Evolutionary conservation across 2,888 invertebrate species (phyloP), one percentile per base, ranked within the genome.

Genomic region (Chrysolina americana): DNA sequence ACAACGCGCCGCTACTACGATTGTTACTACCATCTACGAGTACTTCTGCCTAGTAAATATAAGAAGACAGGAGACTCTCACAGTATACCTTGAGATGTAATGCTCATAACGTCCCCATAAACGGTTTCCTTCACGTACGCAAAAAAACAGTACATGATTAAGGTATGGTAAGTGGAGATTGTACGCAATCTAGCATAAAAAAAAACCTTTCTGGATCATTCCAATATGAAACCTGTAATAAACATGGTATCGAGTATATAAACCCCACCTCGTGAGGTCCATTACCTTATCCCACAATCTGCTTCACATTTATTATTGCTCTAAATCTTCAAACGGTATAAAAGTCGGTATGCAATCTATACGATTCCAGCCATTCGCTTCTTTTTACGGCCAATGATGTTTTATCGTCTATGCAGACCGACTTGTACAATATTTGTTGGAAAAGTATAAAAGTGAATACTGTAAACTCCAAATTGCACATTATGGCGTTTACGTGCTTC

Each of bases 401-500:
- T 28, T 63, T 63, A 28, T 62, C 63, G 64, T 41, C 62, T 44
- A 10, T 47, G 3, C 36, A 47, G 62, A 41, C 41, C 17, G 64
- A 41, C 48, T 50, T 50, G 63, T n/a, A 66, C 63, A 70, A 70
- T 53, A 70, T 53, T 68, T 65, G 69, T 70, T 56, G 69, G 56
- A 80, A 80, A 79, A 77, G 76, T 78, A 81, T 63, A 47, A 82
- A 82, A 81, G 76, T 80, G 79, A 80, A 81, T 80, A 80, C 80
- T 71, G 80, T 80, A 80, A 81, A 81, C 82, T 82, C 75, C 77
- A 81, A 83, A 83, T 82, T 82, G 83, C 83, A 80, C 82, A 83
- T 83, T 84, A 83, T 81, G 81, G 76, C 78, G 78, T 77, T 78
- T 80, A 84, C 84, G 84, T 84, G 84, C 79, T 80, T 74, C 77